These are phyloP conservation scores for Halichoeres trimaculatus DNA, from an alignment of 2,113 vertebrate genomes.

Conservation along the genomic window DNA sequence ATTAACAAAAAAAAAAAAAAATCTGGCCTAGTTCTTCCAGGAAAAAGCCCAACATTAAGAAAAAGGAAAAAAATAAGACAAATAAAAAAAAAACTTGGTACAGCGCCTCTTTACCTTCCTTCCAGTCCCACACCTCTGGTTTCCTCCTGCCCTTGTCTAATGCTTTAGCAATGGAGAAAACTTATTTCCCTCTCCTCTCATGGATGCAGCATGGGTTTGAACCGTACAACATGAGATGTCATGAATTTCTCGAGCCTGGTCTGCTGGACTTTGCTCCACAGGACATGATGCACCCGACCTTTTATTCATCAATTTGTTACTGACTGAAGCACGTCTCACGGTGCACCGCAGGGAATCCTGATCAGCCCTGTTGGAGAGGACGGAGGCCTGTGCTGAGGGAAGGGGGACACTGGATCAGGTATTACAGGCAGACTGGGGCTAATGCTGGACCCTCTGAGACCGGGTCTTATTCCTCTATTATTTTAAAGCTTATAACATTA, in stretches of 20 bases:
- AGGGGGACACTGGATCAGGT: not conserved
- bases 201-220: slow-evolving; percentile 12
- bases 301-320: slow-evolving; percentile 23
- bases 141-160: slow-evolving; percentile 9
- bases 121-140: not conserved
- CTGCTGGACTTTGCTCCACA: not conserved
- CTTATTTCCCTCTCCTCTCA: slow-evolving; percentile 4
- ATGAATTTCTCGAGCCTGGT: not conserved
- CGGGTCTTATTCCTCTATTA: not conserved
- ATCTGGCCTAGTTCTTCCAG: too few species aligned
- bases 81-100: not conserved
- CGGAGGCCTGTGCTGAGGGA: not conserved
- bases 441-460: slow-evolving; percentile 13
- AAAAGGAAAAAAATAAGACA: not conserved
- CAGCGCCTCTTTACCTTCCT: not conserved
- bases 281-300: not conserved
- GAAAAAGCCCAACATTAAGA: not conserved
- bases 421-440: not conserved
- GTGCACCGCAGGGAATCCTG: not conserved
- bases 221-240: slow-evolving; percentile 3
- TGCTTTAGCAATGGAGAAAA: slow-evolving; percentile 8
- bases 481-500: slow-evolving; percentile 17
- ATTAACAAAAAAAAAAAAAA: too few species aligned
- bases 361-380: slow-evolving; percentile 14
- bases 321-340: not conserved